Conservation (phyloP, 2,113 vertebrate genomes). For the Cyphomyrus plagiostoma region DNA sequence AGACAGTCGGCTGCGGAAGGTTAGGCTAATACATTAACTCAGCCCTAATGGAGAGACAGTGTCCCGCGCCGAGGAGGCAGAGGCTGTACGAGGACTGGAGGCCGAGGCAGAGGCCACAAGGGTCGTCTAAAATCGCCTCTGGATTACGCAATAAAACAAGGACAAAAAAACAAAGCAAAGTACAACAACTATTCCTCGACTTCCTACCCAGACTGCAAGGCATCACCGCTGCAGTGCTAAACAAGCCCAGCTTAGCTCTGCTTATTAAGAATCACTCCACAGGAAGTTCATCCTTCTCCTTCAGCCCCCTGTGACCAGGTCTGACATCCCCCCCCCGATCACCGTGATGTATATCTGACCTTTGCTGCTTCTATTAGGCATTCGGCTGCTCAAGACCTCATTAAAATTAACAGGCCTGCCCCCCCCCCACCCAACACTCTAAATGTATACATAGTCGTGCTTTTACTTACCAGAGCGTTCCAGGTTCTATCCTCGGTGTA, state of each 20-base stretch:
- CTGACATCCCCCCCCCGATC: constrained; percentile 53
- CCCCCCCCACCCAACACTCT: constrained; percentile 21
- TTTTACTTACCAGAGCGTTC: neutral
- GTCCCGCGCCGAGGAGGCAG: neutral
- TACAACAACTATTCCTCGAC: neutral
- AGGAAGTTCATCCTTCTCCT: constrained; percentile 30
- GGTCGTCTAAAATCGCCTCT: neutral
- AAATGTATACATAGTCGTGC: neutral
- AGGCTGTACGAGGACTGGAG: neutral
- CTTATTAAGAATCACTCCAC: constrained; percentile 32
- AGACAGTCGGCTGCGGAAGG: neutral
- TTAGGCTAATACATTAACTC: neutral
- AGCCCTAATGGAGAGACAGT: neutral
- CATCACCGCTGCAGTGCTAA: constrained; percentile 33
- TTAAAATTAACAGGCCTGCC: constrained; percentile 62
- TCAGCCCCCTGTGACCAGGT: constrained; percentile 28
- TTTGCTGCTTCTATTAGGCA: constrained; percentile 64
- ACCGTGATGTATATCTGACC: constrained; percentile 72
- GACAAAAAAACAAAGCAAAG: neutral
- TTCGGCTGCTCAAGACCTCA: constrained; percentile 56
- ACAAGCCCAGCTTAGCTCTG: constrained; percentile 27
- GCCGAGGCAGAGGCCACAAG: neutral
- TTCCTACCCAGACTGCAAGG: constrained; percentile 20
- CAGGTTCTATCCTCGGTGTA: constrained; percentile 20
- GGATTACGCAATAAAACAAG: neutral